Conservation (phyloP, 2,888 invertebrate species). For the Eretmocerus hayati region DNA sequence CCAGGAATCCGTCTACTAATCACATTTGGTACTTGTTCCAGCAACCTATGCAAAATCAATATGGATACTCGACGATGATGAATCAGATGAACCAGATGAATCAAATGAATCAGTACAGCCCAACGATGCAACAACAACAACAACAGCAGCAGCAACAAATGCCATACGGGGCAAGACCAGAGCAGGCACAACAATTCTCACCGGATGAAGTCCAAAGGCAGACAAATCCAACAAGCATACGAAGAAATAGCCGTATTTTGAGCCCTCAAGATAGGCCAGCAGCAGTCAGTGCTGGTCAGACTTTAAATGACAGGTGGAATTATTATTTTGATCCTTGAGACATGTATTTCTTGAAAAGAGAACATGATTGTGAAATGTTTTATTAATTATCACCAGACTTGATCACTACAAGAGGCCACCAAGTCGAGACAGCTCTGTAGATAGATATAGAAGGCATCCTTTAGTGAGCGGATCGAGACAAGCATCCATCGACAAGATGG, state of each 20-base stretch:
- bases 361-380: background rate
- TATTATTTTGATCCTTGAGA: background rate
- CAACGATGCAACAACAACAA: slow-evolving; percentile 30
- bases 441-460: slow-evolving; percentile 66
- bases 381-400: slow-evolving; percentile 52
- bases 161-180: slow-evolving; percentile 28
- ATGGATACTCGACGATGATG: slow-evolving; percentile 29
- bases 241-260: slow-evolving; percentile 42
- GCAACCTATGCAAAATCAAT: slow-evolving; percentile 36
- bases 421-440: slow-evolving; percentile 80
- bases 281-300: slow-evolving; percentile 34
- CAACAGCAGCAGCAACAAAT: background rate
- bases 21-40: slow-evolving; percentile 21
- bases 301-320: slow-evolving; percentile 41
- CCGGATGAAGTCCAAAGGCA: slow-evolving; percentile 35
- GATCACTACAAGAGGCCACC: slow-evolving; percentile 91
- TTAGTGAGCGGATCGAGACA: slow-evolving; percentile 65
- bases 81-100: slow-evolving; percentile 19
- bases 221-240: slow-evolving; percentile 38
- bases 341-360: background rate
- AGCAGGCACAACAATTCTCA: slow-evolving; percentile 36
- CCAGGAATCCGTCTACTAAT: background rate
- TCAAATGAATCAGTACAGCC: slow-evolving; percentile 39
- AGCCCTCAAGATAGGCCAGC: slow-evolving; percentile 41
- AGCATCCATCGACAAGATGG: slow-evolving; percentile 66